Percentiles rank a stretch among this genome's conserved stretches.
Conservation (phyloP, 2,113 vertebrate genomes). For the Ptyas mucosa region DNA sequence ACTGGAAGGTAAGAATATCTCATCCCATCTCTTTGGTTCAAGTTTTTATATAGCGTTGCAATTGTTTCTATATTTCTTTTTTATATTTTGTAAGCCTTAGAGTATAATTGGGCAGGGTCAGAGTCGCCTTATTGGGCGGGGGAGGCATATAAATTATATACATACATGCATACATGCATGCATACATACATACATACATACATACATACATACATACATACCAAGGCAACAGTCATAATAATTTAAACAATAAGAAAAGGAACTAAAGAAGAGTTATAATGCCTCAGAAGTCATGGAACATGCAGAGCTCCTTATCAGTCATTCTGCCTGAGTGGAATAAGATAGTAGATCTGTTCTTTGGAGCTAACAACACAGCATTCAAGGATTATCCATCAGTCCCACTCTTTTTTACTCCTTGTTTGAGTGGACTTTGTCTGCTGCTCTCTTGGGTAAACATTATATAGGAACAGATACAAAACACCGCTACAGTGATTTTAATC, state of each 20-base stretch:
- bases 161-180: too few species aligned
- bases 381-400: not conserved
- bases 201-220: not conserved
- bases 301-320: not conserved
- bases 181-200: too few species aligned
- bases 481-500: not conserved
- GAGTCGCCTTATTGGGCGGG: too few species aligned
- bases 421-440: not conserved
- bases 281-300: not conserved
- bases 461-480: not conserved
- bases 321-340: not conserved
- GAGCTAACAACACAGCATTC: not conserved
- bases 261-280: not conserved
- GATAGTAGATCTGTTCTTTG: not conserved
- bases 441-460: not conserved
- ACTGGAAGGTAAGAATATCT: too few species aligned
- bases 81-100: too few species aligned
- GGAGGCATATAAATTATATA: too few species aligned
- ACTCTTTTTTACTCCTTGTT: not conserved
- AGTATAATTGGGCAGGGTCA: too few species aligned
- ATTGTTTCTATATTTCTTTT: too few species aligned
- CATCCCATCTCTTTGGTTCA: too few species aligned
- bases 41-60: too few species aligned
- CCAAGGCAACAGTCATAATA: not conserved
- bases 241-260: not conserved